Base-by-base conservation (phyloP, 2,797 vertebrate genomes). In the Chrosomus eos region DNA sequence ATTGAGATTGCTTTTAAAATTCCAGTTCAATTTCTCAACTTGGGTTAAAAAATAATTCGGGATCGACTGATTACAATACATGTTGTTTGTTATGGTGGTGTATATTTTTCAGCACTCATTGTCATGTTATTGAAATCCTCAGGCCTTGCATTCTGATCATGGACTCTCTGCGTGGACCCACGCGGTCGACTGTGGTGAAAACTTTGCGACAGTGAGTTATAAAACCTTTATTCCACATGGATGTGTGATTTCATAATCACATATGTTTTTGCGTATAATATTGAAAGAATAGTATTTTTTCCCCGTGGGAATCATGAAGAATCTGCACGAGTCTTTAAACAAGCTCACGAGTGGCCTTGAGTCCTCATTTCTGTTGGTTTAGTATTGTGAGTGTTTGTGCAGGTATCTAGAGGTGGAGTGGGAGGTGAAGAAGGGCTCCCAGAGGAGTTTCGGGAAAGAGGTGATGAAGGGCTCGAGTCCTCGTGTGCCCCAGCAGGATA, bases 371-470 rank as follows among this genome's bases (percentile, higher is more conserved):
- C 4, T 80, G 23, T 48, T 67, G 68, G 36, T 45, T 26, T 82
- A 1, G 14, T 68, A 45, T 81, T 86, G 79, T 5, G n/a, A 6
- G 26, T 31, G 38, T 80, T 10, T 75, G 19, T 13, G 45, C 83
- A 99, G 98, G 89, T 99, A 99, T 89, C 95, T 99, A 92, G 98
- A 99, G 89, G 97, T 98, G 88, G 98, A 99, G 93, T 99, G 98
- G 98, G 97, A 98, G 94, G 97, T 97, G 85, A 96, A 94, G 85
- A 97, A 98, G 92, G 96, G 96, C 75, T 94, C 90, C 81, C 95
- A 93, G 94, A 93, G 97, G 90, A 97, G 96, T 85, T 99, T 99
- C 87, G 97, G 96, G 91, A 99, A 98, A 95, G 97, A 99, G 0
- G 93, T 97, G 89, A 97, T 99, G 97, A 98, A 96, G 94, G 98